phyloP scores from a whole-genome alignment of 2,888 invertebrate genomes.

The Rhabditophanes sp. region DNA sequence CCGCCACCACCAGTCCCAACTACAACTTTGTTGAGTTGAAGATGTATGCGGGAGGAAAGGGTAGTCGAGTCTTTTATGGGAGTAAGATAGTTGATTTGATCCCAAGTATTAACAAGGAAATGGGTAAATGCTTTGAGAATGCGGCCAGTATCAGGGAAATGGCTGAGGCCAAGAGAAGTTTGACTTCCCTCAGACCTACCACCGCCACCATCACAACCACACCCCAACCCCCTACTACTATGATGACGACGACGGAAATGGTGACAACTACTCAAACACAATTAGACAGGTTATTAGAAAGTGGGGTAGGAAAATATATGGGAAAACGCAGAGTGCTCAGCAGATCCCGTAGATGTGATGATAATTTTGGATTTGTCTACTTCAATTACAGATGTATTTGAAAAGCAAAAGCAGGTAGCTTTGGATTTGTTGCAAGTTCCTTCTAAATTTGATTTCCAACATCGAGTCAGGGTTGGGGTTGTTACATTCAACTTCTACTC shows the following conservation, averaged over 20 bases:
- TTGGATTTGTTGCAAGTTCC: constrained; percentile 10
- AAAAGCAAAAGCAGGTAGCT: constrained; percentile 8
- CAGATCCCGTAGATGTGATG: constrained; percentile 16
- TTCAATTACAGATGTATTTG: constrained; percentile 10
- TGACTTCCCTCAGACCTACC: constrained; percentile 15
- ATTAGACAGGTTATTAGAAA: too few relatives aligned
- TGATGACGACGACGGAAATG: too few relatives aligned
- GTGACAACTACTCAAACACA: too few relatives aligned
- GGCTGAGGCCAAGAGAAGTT: constrained; percentile 12
- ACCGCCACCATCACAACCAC: too few relatives aligned
- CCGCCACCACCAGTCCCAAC: constrained; percentile 18
- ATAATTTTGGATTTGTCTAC: constrained; percentile 14
- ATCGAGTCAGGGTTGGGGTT: constrained; percentile 10
- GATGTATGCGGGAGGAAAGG: constrained; percentile 20
- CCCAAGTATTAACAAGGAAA: constrained; percentile 3
- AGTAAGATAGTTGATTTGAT: constrained; percentile 3
- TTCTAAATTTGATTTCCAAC: constrained; percentile 7
- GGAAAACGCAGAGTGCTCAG: too few relatives aligned
- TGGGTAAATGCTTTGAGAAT: constrained; percentile 7
- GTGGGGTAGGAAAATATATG: too few relatives aligned
- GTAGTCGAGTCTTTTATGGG: constrained; percentile 13
- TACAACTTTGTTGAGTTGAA: constrained; percentile 21
- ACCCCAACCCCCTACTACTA: too few relatives aligned
- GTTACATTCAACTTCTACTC: constrained; percentile 6
- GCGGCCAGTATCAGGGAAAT: too few relatives aligned